These are phyloP conservation scores for Agonopterix alstromeriana DNA, from an alignment of 2,888 invertebrate genomes.

Conservation along the genomic window DNA sequence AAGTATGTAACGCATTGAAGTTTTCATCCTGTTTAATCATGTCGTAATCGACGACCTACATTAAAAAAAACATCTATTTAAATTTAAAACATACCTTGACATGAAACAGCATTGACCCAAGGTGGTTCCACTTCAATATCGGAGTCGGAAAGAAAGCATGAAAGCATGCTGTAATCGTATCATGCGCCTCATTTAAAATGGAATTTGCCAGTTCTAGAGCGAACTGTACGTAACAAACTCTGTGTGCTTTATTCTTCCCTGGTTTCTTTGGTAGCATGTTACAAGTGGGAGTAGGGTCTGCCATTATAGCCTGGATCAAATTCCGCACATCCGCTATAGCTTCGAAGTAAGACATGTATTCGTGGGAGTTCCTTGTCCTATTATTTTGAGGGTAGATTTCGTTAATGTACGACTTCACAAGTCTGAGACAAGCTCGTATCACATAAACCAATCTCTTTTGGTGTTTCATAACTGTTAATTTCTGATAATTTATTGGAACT, in stretches of 20 bases:
- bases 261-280: conserved; percentile 45
- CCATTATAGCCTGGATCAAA: conserved; percentile 87
- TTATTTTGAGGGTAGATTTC: conserved; percentile 91
- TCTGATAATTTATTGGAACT: conserved; percentile 66
- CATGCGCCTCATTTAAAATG: conserved; percentile 92
- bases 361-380: conserved; percentile 60
- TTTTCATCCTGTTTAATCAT: too few species aligned
- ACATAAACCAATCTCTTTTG: conserved; percentile 92
- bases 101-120: conserved; percentile 88
- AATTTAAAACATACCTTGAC: conserved; percentile 68
- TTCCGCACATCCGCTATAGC: conserved; percentile 91
- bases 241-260: conserved; percentile 55
- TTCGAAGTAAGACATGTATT: conserved; percentile 89
- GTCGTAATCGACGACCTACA: too few species aligned
- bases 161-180: conserved; percentile 93
- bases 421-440: conserved; percentile 87
- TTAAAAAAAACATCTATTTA: too few species aligned
- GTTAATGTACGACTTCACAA: conserved; percentile 90
- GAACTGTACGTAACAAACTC: conserved; percentile 59
- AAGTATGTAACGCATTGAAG: too few species aligned
- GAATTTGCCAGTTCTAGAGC: conserved; percentile 80
- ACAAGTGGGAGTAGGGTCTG: conserved; percentile 77
- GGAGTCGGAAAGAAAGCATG: conserved; percentile 98
- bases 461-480: conserved; percentile 78
- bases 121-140: conserved; percentile 92